A percentile compares a stretch with the other conserved stretches of the same genome.
These are phyloP conservation scores for Tauraco hartlaubi DNA, from an alignment of 2,797 vertebrate species.

Conservation along the genomic window DNA sequence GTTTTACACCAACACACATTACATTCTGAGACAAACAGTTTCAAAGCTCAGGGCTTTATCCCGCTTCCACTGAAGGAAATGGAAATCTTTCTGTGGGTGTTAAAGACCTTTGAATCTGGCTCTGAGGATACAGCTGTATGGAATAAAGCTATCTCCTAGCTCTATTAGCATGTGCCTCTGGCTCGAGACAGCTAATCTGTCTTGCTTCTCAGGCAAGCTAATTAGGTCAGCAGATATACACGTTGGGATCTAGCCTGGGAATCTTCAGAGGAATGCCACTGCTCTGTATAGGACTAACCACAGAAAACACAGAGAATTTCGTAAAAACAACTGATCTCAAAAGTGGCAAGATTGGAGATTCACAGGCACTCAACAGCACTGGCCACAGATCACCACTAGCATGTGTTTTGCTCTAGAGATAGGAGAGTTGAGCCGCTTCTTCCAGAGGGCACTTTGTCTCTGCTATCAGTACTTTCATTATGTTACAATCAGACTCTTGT, in stretches of 20 bases:
- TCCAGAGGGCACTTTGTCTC: neutral
- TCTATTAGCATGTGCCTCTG: slow-evolving; percentile 25
- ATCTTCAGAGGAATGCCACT: neutral
- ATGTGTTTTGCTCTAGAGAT: neutral
- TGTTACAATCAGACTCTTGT: neutral
- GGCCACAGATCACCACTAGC: neutral
- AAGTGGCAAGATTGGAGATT: neutral
- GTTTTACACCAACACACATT: neutral
- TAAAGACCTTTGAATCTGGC: neutral
- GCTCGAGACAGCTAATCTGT: slow-evolving; percentile 25
- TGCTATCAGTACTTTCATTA: neutral
- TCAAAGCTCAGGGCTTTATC: neutral
- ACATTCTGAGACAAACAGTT: slow-evolving; percentile 3
- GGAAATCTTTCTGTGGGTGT: neutral
- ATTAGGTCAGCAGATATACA: slow-evolving; percentile 13
- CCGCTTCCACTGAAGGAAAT: neutral
- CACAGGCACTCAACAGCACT: neutral
- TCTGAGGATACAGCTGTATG: neutral
- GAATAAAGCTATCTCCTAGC: slow-evolving; percentile 14
- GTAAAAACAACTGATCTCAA: neutral
- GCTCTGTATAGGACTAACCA: neutral
- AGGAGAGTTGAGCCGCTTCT: neutral
- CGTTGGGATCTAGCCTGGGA: neutral
- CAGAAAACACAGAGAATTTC: neutral
- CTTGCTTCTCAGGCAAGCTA: slow-evolving; percentile 21